A percentile compares a stretch with the other conserved stretches of the same genome.
Evolutionary conservation across 2,888 invertebrate genomes (phyloP).

Genomic region (Calliscelio sp.): DNA sequence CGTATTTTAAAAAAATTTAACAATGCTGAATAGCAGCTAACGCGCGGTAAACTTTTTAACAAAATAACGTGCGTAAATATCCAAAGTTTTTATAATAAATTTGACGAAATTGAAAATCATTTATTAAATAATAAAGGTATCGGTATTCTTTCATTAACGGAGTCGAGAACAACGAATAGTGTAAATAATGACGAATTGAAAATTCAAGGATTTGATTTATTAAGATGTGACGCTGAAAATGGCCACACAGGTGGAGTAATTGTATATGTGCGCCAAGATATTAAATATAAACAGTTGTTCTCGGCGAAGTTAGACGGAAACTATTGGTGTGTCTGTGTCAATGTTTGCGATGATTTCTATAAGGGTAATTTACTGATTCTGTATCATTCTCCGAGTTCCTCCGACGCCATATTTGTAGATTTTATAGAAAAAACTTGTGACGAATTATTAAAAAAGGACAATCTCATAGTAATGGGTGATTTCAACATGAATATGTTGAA

Average conservation of each 20-base stretch:
- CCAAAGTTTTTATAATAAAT: conserved; percentile 48
- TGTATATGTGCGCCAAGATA: conserved; percentile 9
- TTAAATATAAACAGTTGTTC: conserved; percentile 38
- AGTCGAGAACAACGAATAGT: conserved; percentile 20
- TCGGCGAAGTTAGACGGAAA: conserved; percentile 34
- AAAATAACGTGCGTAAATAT: conserved; percentile 31
- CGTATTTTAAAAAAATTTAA: neutral
- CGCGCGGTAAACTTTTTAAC: neutral
- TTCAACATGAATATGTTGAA: conserved; percentile 44
- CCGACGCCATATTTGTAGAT: conserved; percentile 4
- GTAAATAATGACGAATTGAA: conserved; percentile 10
- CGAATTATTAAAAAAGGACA: neutral
- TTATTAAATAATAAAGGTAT: conserved; percentile 38
- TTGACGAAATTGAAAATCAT: conserved; percentile 53
- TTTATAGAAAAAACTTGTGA: conserved; percentile 23
- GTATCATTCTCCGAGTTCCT: conserved; percentile 44
- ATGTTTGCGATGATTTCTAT: conserved; percentile 26
- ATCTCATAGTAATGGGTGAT: conserved; percentile 40
- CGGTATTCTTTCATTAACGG: conserved; percentile 33
- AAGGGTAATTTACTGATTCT: conserved; percentile 35
- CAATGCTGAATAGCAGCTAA: conserved; percentile 13
- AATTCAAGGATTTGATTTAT: conserved; percentile 17
- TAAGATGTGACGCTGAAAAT: conserved; percentile 34
- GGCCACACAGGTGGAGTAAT: neutral
- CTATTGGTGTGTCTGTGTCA: conserved; percentile 42